Conservation (phyloP, 2,797 vertebrate species). For the Lepilemur septentrionalis region DNA sequence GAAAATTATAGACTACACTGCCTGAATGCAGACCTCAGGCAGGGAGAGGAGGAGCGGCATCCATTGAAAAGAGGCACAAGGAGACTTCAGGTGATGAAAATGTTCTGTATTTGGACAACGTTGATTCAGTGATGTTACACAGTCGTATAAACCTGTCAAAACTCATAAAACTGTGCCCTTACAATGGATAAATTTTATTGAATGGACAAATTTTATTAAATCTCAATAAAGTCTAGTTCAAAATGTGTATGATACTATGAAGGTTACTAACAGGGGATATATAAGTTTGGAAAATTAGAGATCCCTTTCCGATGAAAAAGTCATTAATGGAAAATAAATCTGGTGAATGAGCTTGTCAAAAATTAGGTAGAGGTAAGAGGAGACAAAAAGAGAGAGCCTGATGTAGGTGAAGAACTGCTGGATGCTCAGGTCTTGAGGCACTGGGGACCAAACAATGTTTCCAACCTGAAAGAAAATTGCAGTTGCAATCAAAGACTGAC, state of each 20-base stretch:
- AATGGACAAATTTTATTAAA: background rate
- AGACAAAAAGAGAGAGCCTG: background rate
- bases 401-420: background rate
- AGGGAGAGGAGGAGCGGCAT: too few relatives aligned
- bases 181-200: background rate
- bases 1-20: background rate
- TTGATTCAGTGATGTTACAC: background rate
- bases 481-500: background rate
- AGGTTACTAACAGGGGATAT: background rate
- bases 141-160: background rate
- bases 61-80: background rate
- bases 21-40: background rate
- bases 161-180: background rate
- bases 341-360: background rate
- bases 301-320: background rate
- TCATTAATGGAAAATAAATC: background rate
- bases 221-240: background rate
- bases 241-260: background rate
- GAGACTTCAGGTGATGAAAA: background rate
- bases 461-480: background rate
- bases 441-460: background rate
- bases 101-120: background rate
- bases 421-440: too few relatives aligned
- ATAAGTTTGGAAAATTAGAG: background rate
- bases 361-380: background rate